A percentile compares a stretch with the other conserved stretches of the same genome.
Conservation (phyloP, 2,797 vertebrate species). For the Tinamus major region DNA sequence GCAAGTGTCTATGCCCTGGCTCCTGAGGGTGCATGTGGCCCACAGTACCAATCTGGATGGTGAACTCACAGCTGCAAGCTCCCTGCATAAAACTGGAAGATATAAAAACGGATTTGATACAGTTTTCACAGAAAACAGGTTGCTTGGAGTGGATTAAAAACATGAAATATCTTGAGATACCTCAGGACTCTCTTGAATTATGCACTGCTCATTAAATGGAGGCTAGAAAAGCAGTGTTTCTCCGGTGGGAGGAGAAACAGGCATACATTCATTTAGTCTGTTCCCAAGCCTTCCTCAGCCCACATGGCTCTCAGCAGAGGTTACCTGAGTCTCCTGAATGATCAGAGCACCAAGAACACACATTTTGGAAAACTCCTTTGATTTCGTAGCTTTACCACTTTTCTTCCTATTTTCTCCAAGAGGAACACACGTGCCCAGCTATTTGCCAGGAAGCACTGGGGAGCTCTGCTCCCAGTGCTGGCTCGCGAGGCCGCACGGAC, state of each 20-base stretch:
- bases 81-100: neutral
- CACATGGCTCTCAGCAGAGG: neutral
- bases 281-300: neutral
- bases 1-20: too few species aligned
- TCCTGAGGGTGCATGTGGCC: neutral
- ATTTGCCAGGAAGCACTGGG: neutral
- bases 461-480: conserved; percentile 1
- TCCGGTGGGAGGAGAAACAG: neutral
- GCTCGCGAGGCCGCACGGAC: neutral
- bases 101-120: neutral
- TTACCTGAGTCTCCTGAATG: neutral
- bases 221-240: neutral
- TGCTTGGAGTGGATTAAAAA: neutral
- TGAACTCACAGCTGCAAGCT: neutral
- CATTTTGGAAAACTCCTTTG: neutral
- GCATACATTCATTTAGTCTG: neutral
- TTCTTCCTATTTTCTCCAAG: neutral
- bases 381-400: neutral
- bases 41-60: neutral
- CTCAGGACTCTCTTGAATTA: neutral
- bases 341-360: neutral
- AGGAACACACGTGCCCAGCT: neutral
- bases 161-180: neutral
- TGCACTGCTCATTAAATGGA: neutral
- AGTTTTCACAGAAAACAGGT: neutral